These are phyloP conservation scores for Tachina fera DNA, from an alignment of 2,888 invertebrate genomes.

Conservation along the genomic window DNA sequence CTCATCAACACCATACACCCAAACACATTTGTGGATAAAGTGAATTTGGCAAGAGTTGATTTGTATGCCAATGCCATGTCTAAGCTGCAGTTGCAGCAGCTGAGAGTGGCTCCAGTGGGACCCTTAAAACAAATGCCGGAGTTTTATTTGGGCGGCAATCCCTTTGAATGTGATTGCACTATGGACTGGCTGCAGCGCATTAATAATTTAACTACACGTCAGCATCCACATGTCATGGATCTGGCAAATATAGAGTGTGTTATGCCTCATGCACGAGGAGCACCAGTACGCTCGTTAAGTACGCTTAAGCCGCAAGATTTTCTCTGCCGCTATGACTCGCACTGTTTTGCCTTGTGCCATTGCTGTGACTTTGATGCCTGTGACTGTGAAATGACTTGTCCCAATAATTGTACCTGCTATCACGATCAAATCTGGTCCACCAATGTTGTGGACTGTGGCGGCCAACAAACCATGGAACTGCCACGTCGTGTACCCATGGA, in stretches of 20 bases:
- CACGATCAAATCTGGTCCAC: conserved; percentile 97
- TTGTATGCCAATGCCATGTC: conserved; percentile 94
- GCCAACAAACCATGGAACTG: conserved; percentile 89
- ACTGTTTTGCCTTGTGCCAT: conserved; percentile 97
- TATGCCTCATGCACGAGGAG: conserved; percentile 93
- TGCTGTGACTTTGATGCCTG: conserved; percentile 98
- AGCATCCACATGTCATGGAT: conserved; percentile 95
- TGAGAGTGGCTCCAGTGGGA: conserved; percentile 88
- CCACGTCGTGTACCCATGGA: conserved; percentile 97
- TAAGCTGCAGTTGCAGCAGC: conserved; percentile 91
- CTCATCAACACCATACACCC: conserved; percentile 91
- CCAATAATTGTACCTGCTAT: conserved; percentile 96
- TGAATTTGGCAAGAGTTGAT: conserved; percentile 92
- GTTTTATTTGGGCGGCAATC: conserved; percentile 96
- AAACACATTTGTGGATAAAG: conserved; percentile 93
- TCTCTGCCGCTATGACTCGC: conserved; percentile 95
- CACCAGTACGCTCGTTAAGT: conserved; percentile 90
- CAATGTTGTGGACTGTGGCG: conserved; percentile 95
- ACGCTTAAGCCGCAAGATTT: conserved; percentile 93
- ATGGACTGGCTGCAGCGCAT: conserved; percentile 97
- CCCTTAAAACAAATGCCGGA: conserved; percentile 90
- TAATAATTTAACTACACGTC: conserved; percentile 92
- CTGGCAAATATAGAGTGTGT: conserved; percentile 94
- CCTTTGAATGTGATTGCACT: conserved; percentile 96
- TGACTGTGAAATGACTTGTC: conserved; percentile 98